A percentile compares a stretch with the other conserved stretches of the same genome.
Evolutionary conservation across 2,888 invertebrate species (phyloP).

Genomic region (Drosophila eohydei): DNA sequence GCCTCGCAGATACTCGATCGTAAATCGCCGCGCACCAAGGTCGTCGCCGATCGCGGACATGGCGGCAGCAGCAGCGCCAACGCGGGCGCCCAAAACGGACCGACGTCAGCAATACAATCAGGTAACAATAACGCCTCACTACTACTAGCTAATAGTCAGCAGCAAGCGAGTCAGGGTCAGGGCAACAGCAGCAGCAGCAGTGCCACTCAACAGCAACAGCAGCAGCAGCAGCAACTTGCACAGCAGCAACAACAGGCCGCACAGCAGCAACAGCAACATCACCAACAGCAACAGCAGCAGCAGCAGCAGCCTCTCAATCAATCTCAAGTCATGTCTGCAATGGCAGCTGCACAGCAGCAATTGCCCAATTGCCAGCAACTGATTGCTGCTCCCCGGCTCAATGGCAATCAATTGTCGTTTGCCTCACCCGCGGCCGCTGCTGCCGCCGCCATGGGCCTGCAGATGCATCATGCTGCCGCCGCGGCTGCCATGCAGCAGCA

Average conservation of each 20-base stretch:
- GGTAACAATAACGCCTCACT: constrained; percentile 84
- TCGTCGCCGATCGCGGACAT: constrained; percentile 81
- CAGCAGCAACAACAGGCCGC: constrained; percentile 83
- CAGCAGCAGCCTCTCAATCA: constrained; percentile 65
- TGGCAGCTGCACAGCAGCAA: constrained; percentile 66
- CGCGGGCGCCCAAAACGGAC: constrained; percentile 75
- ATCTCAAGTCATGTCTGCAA: constrained; percentile 66
- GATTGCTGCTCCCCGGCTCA: constrained; percentile 87
- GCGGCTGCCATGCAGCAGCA: constrained; percentile 81
- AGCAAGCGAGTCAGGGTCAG: constrained; percentile 58
- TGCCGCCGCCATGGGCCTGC: constrained; percentile 85
- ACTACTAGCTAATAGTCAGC: constrained; percentile 83
- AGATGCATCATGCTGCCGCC: constrained; percentile 85
- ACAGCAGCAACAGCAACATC: constrained; percentile 63
- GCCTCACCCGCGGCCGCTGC: constrained; percentile 85
- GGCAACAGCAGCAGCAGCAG: constrained; percentile 79
- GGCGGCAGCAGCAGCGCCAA: constrained; percentile 67
- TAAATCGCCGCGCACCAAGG: constrained; percentile 90
- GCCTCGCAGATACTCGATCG: constrained; percentile 93
- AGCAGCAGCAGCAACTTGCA: constrained; percentile 82
- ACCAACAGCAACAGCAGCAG: constrained; percentile 69
- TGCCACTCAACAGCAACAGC: constrained; percentile 82
- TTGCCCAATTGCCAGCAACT: constrained; percentile 78
- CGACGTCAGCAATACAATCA: constrained; percentile 84
- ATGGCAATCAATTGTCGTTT: constrained; percentile 85